Conservation (phyloP, 2,888 invertebrate species). For the Agrochola lychnidis region DNA sequence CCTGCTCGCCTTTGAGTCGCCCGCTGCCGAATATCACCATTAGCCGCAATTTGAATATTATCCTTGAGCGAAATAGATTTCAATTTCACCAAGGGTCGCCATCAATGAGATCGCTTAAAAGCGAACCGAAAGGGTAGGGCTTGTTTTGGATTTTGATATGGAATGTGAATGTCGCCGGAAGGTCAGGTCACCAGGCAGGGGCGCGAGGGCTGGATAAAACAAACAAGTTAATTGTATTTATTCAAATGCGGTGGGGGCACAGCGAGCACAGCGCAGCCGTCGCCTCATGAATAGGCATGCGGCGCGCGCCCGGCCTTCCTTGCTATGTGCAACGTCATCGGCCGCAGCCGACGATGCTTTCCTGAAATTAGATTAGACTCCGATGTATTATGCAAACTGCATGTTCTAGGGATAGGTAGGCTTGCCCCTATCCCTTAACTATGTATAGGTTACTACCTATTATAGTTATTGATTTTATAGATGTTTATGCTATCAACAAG, state of each 20-base stretch:
- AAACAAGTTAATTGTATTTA: slow-evolving; percentile 91
- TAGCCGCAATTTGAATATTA: slow-evolving; percentile 85
- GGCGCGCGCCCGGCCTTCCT: slow-evolving; percentile 76
- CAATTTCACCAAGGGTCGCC: slow-evolving; percentile 73
- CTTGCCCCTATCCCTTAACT: too few species aligned
- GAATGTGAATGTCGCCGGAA: slow-evolving; percentile 79
- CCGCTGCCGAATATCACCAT: slow-evolving; percentile 87
- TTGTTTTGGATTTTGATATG: slow-evolving; percentile 55
- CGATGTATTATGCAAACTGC: slow-evolving; percentile 66
- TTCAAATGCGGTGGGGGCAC: slow-evolving; percentile 84
- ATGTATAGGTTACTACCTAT: too few species aligned
- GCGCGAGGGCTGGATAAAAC: slow-evolving; percentile 86
- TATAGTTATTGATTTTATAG: neutral
- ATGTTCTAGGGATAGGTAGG: slow-evolving; percentile 24
- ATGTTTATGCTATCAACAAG: neutral
- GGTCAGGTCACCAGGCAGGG: slow-evolving; percentile 76
- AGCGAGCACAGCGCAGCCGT: slow-evolving; percentile 79
- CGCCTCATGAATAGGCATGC: slow-evolving; percentile 88
- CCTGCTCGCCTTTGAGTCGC: slow-evolving; percentile 82
- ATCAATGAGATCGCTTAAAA: slow-evolving; percentile 58
- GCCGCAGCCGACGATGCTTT: slow-evolving; percentile 46
- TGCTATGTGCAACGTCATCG: slow-evolving; percentile 85
- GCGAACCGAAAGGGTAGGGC: slow-evolving; percentile 15
- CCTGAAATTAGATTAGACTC: slow-evolving; percentile 60
- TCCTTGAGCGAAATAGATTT: slow-evolving; percentile 79